These are phyloP conservation scores for Psilopsiagon aymara DNA, from an alignment of 2,113 vertebrate species.

Conservation along the genomic window DNA sequence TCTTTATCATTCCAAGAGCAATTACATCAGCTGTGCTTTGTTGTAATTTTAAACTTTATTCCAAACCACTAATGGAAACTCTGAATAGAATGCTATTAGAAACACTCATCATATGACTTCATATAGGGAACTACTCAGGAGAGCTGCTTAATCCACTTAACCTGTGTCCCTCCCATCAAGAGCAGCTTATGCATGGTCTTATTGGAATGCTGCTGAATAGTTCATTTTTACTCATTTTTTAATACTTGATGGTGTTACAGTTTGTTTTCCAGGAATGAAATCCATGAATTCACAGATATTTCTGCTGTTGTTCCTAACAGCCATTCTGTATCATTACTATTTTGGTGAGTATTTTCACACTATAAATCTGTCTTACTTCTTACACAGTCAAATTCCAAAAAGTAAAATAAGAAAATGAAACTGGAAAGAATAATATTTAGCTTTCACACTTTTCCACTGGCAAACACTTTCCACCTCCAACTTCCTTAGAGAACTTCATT, in stretches of 20 bases:
- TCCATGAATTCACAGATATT: background rate
- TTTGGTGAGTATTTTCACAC: background rate
- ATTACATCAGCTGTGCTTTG: constrained; percentile 9
- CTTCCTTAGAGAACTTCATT: background rate
- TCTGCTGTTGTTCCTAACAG: background rate
- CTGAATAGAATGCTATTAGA: background rate
- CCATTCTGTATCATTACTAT: background rate
- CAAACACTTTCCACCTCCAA: background rate
- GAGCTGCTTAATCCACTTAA: constrained; percentile 4
- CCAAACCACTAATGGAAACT: constrained; percentile 10
- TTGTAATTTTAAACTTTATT: constrained; percentile 1
- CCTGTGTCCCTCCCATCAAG: background rate
- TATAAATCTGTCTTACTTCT: background rate
- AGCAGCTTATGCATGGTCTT: background rate
- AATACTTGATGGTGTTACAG: background rate
- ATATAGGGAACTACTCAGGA: background rate
- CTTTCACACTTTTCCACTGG: background rate
- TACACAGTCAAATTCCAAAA: background rate
- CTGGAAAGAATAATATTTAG: background rate
- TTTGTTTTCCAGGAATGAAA: constrained; percentile 20
- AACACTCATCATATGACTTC: constrained; percentile 21
- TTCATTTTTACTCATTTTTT: background rate
- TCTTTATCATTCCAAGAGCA: background rate
- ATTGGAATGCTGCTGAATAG: background rate
- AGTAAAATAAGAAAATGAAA: background rate